Conservation (phyloP, 2,113 vertebrate genomes). For the Paedocypris sp. region DNA sequence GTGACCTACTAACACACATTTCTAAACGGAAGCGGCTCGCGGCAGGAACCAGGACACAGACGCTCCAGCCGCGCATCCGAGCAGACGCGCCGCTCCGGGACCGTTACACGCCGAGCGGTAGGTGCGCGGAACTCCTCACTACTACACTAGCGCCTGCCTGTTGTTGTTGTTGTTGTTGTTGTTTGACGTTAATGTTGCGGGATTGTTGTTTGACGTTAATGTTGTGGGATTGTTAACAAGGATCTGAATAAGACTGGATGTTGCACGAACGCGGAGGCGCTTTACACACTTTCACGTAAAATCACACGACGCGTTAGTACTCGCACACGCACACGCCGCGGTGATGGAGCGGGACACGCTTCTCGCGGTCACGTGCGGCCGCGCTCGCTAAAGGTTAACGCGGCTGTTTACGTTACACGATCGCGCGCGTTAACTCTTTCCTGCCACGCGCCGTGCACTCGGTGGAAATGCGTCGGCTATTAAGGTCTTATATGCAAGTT, state of each 20-base stretch:
- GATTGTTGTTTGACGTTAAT: no score
- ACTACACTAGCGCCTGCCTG: no score
- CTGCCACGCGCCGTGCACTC: constrained; percentile 6
- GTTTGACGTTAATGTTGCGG: no score
- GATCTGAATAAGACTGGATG: no score
- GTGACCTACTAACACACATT: constrained; percentile 79
- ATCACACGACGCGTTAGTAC: no score
- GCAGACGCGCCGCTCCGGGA: constrained; percentile 37
- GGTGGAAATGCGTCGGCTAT: no score
- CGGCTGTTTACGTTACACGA: constrained; percentile 42
- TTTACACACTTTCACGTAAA: no score
- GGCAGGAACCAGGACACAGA: constrained; percentile 44
- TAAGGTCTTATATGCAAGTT: no score
- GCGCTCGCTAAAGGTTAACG: constrained; percentile 60
- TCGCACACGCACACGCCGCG: no score
- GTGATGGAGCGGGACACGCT: constrained; percentile 43
- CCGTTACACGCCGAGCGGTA: constrained; percentile 15
- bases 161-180: no score
- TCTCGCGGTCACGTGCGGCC: constrained; percentile 59
- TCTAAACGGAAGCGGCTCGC: constrained; percentile 46
- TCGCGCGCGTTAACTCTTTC: constrained; percentile 47
- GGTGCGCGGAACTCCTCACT: constrained; percentile 14
- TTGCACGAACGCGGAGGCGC: no score
- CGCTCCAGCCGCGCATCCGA: constrained; percentile 41
- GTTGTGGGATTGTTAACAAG: no score